Percentiles rank a stretch among this genome's conserved stretches.
Evolutionary conservation across 1,140 invertebrate genomes (phyloP).

Genomic region (Littorina saxatilis): DNA sequence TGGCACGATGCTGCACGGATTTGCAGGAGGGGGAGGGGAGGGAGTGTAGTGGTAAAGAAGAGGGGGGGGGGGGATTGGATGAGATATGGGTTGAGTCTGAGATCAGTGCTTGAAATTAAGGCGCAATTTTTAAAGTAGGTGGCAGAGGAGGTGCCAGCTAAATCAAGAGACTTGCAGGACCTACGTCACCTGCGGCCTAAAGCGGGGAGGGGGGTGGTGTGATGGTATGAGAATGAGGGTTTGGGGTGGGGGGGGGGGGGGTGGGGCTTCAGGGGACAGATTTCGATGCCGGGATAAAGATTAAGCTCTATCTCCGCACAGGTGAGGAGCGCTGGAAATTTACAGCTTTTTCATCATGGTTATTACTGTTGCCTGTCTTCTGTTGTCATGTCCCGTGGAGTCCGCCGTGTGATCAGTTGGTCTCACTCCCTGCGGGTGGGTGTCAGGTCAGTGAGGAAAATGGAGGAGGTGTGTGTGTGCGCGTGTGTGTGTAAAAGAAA

Average conservation of each 20-base stretch:
- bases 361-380: too few relatives aligned
- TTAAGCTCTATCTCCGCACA: too few relatives aligned
- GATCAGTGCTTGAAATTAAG: neutral
- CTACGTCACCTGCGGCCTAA: neutral
- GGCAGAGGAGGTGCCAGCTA: neutral
- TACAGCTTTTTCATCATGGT: too few relatives aligned
- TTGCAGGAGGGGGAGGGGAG: too few relatives aligned
- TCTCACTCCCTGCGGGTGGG: slow-evolving; percentile 3
- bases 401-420: too few relatives aligned
- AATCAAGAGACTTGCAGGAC: neutral
- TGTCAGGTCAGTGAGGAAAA: too few relatives aligned
- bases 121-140: neutral
- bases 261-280: neutral
- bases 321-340: too few relatives aligned
- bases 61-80: neutral
- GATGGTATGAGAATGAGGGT: neutral
- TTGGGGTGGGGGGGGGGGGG: neutral
- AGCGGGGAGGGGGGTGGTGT: neutral
- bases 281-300: too few relatives aligned
- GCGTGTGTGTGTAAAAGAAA: too few relatives aligned
- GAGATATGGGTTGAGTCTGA: neutral
- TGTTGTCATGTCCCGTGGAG: too few relatives aligned
- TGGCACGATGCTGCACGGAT: too few relatives aligned
- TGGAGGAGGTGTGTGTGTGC: neutral
- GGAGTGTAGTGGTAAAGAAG: neutral